Base-by-base conservation (phyloP, 2,888 invertebrate species). In the Apotomis capreana region DNA sequence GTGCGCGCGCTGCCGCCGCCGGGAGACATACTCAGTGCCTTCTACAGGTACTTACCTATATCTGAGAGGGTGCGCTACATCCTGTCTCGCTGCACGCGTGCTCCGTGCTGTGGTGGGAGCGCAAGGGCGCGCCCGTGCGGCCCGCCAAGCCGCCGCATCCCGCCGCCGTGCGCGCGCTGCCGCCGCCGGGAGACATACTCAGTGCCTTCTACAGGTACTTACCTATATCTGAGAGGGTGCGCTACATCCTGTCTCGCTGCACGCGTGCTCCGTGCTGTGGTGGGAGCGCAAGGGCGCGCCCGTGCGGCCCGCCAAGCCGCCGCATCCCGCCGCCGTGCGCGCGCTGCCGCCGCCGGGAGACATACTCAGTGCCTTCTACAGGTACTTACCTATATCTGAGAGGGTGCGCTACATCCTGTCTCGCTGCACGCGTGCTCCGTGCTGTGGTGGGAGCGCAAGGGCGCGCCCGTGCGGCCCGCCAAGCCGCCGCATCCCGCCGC, bases 1-100 rank as follows among this genome's bases (percentile, higher is more conserved):
- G 89, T 89, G 79, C 82, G 91, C 74, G 88, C 91, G 46, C 81
- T 91, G 74, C 89, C 91, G 13, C 88, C 90, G 74, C 91, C 91
- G 59, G 74, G 40, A 1, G 54, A 54, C 54, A 54, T 54, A 13
- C 15, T 54, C 15, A 54, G 15, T 85, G 5, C 92, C 5, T 40
- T 91, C 82, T 91, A 92, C 84, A 89, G 58, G 40, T 40, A 40
- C 6, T 6, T 40, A 40, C 6, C 5, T 40, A 6, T 40, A 40
- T 40, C 5, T 40, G 40, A 6, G 40, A 3, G 0, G 40, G 5
- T 40, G 40, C 6, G 40, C 40, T 40, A 40, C 40, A 40, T 26
- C 1, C 26, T 26, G 26, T 26, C 26, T 26, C 26, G 26, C 26
- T 26, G 26, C 26, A 26, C 26, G 26, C 26, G 26, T 26, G 40